Evolutionary conservation across 2,797 vertebrate genomes (phyloP).

Genomic region (Ambastaia sidthimunki): DNA sequence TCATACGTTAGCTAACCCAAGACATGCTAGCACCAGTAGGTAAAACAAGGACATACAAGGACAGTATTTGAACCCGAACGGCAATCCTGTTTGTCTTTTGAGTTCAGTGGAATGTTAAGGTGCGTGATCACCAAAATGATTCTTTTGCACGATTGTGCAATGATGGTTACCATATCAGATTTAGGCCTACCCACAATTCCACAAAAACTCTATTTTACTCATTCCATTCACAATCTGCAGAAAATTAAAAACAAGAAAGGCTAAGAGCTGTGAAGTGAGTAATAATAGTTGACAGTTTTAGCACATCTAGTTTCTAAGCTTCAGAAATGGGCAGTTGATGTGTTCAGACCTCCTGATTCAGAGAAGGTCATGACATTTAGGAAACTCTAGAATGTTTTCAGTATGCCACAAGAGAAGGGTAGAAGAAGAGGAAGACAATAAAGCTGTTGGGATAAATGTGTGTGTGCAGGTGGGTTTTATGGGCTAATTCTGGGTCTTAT

Average conservation of each 20-base stretch:
- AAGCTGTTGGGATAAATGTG: constrained; percentile 26
- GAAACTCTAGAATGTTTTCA: constrained; percentile 47
- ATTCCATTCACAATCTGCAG: not conserved
- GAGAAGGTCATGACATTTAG: constrained; percentile 40
- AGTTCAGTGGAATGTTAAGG: not conserved
- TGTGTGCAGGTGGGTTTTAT: constrained; percentile 26
- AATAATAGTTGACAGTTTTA: constrained; percentile 6
- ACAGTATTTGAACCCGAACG: constrained; percentile 10
- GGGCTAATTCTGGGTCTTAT: constrained; percentile 41
- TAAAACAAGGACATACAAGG: not conserved
- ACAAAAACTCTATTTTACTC: not conserved
- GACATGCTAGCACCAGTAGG: constrained; percentile 22
- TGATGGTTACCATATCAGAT: constrained; percentile 1
- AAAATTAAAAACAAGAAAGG: constrained; percentile 1
- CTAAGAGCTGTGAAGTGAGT: constrained; percentile 5
- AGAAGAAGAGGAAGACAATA: constrained; percentile 28
- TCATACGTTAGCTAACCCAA: constrained; percentile 24
- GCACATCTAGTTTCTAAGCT: constrained; percentile 15
- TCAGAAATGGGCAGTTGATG: not conserved
- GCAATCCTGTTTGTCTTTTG: constrained; percentile 2
- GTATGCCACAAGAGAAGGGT: constrained; percentile 28
- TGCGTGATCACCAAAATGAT: not conserved
- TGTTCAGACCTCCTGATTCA: constrained; percentile 29
- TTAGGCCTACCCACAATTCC: not conserved
- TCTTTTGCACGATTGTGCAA: not conserved